Conservation (phyloP, 2,888 invertebrate species). For the Acanthosepion esculentum region DNA sequence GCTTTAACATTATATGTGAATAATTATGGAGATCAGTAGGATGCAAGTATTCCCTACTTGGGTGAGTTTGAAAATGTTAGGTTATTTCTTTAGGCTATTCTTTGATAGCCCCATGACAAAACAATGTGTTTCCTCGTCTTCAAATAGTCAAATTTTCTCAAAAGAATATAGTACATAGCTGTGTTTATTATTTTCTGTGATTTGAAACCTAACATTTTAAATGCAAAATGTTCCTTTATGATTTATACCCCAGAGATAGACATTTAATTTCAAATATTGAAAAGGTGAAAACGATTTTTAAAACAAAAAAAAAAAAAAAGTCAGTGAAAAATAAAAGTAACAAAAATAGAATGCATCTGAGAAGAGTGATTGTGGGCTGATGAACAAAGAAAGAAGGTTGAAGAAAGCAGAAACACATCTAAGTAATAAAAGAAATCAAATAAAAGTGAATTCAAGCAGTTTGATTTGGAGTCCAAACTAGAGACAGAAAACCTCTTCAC, state of each 20-base stretch:
- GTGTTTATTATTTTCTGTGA: too few relatives aligned
- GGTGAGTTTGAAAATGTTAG: too few relatives aligned
- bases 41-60: too few relatives aligned
- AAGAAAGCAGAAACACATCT: neutral
- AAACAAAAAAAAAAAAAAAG: neutral
- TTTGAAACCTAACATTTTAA: too few relatives aligned
- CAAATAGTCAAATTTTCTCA: too few relatives aligned
- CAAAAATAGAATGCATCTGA: neutral
- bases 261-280: neutral
- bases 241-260: neutral
- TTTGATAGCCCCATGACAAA: too few relatives aligned
- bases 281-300: neutral
- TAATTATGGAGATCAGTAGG: too few relatives aligned
- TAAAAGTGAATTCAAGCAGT: neutral
- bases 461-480: neutral
- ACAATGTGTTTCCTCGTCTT: too few relatives aligned
- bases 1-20: too few relatives aligned
- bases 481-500: neutral
- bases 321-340: neutral
- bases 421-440: neutral
- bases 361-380: neutral
- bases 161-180: too few relatives aligned
- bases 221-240: too few relatives aligned
- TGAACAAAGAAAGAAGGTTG: neutral
- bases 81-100: too few relatives aligned